Conservation (phyloP, 2,797 vertebrate species). For the Paramormyrops hopkinsi region DNA sequence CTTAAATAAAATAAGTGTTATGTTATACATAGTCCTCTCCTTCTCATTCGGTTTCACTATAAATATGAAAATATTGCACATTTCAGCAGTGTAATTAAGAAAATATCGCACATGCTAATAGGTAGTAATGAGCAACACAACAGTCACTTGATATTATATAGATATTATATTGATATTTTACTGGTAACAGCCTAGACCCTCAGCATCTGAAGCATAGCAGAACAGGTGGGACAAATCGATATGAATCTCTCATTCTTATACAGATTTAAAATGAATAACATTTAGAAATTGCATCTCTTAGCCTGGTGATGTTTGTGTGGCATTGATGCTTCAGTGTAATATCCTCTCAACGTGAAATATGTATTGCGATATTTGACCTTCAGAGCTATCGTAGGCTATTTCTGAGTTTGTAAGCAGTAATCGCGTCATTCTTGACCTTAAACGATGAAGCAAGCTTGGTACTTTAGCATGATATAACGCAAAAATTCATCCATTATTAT, state of each 20-base stretch:
- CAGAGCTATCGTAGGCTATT: slow-evolving; percentile 29
- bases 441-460: slow-evolving; percentile 33
- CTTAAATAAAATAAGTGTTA: neutral
- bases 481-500: slow-evolving; percentile 24
- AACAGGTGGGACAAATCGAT: neutral
- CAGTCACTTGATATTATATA: neutral
- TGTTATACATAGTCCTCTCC: neutral
- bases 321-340: slow-evolving; percentile 23
- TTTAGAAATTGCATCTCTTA: slow-evolving; percentile 19
- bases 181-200: neutral
- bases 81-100: neutral
- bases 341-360: slow-evolving; percentile 19
- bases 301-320: slow-evolving; percentile 19
- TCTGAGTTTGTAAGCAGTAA: slow-evolving; percentile 29
- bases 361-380: slow-evolving; percentile 36
- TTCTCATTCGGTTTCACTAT: too few species aligned
- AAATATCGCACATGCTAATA: neutral
- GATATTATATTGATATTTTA: neutral
- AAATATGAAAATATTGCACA: neutral
- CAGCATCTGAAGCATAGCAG: neutral
- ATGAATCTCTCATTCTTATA: neutral
- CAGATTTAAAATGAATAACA: neutral
- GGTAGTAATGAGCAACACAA: neutral
- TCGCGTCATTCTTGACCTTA: slow-evolving; percentile 34
- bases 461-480: slow-evolving; percentile 29